These are phyloP conservation scores for Fistularia commersonii DNA, from an alignment of 2,797 vertebrate species.

Conservation along the genomic window DNA sequence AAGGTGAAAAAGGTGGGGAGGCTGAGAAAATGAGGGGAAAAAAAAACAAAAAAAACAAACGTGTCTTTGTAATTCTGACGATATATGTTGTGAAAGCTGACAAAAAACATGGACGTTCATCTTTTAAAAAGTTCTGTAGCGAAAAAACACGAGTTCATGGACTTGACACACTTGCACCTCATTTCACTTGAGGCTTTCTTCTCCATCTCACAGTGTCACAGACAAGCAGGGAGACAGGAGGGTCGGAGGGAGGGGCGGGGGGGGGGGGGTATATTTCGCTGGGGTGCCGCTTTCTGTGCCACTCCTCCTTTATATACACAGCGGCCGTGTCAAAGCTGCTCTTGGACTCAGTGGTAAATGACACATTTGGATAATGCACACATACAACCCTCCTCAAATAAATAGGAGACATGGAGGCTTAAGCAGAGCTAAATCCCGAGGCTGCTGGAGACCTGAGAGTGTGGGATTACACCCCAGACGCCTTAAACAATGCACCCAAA, in stretches of 20 bases:
- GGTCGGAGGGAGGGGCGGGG: no score
- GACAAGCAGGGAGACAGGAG: conserved; percentile 50
- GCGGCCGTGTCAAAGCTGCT: conserved; percentile 69
- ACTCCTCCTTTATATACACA: conserved; percentile 55
- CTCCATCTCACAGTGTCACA: conserved; percentile 65
- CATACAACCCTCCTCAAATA: conserved; percentile 68
- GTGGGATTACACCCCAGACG: conserved; percentile 74
- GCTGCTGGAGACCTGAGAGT: conserved; percentile 72
- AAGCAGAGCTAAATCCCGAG: conserved; percentile 72
- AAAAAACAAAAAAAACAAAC: conserved; percentile 25
- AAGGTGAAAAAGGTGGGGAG: conserved; percentile 1
- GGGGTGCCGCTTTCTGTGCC: conserved; percentile 63
- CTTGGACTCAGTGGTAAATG: conserved; percentile 73
- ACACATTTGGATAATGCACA: conserved; percentile 79
- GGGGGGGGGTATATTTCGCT: conserved; percentile 47
- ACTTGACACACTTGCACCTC: conserved; percentile 66
- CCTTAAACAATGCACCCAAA: conserved; percentile 80
- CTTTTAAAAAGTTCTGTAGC: conserved; percentile 61
- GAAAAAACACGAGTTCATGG: conserved; percentile 62
- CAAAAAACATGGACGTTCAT: conserved; percentile 61
- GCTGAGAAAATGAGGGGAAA: conserved; percentile 18
- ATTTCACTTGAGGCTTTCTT: conserved; percentile 69
- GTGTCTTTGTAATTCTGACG: conserved; percentile 54
- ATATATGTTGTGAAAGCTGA: conserved; percentile 76
- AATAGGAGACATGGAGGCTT: conserved; percentile 75